Conservation (phyloP, 2,113 vertebrate genomes). For the Coptodon rendalli region DNA sequence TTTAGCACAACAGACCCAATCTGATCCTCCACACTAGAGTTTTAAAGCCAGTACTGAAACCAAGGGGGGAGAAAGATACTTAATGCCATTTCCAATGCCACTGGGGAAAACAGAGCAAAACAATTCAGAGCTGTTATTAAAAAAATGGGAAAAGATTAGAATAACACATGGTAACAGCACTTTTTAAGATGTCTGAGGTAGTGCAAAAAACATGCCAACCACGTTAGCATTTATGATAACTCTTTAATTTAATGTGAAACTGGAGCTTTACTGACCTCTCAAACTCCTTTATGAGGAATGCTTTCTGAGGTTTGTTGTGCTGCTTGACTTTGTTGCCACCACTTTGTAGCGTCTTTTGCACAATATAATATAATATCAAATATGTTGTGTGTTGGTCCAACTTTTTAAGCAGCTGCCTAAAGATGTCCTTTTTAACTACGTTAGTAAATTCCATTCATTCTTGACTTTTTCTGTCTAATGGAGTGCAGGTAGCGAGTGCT, state of each 20-base stretch:
- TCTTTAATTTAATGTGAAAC: neutral
- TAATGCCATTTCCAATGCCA: neutral
- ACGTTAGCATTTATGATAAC: neutral
- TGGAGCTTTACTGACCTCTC: neutral
- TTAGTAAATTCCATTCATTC: accelerated
- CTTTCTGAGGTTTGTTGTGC: neutral
- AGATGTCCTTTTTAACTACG: accelerated
- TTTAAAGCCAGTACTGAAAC: accelerated
- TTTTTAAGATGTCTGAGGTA: accelerated
- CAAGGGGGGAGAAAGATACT: neutral
- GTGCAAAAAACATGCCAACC: neutral
- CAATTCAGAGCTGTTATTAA: neutral
- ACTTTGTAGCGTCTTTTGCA: neutral
- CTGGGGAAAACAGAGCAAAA: neutral
- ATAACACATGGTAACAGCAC: neutral
- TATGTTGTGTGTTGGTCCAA: neutral
- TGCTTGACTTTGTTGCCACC: neutral
- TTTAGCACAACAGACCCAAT: neutral
- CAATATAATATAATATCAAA: neutral
- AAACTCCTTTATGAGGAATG: neutral
- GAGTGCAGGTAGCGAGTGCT: neutral
- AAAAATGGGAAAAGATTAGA: neutral
- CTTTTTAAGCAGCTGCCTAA: neutral
- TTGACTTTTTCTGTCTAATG: neutral
- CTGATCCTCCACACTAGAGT: neutral